phyloP scores from a whole-genome alignment of 2,113 vertebrate species.

The Aplodontia rufa region DNA sequence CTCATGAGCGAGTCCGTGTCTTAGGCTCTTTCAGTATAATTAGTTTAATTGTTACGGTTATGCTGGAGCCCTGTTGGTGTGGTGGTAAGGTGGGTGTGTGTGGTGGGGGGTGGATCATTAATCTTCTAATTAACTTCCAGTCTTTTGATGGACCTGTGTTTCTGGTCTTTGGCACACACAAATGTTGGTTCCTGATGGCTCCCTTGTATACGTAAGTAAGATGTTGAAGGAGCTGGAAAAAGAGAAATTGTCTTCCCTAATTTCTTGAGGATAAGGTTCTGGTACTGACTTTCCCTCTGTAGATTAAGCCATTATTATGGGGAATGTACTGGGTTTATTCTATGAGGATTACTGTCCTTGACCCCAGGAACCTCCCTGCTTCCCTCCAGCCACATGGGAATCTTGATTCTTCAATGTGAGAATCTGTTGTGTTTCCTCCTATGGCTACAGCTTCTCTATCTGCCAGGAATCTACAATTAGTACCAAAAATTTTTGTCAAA shows the following conservation, averaged over 20 bases:
- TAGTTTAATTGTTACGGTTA: neutral
- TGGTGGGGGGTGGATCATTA: neutral
- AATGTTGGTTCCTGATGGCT: neutral
- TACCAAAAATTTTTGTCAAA: neutral
- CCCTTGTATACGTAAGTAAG: neutral
- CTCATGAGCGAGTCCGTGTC: neutral
- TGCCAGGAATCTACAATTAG: neutral
- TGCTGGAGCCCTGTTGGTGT: neutral
- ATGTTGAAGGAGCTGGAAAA: neutral
- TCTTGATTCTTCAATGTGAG: neutral
- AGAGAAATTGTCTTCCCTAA: neutral
- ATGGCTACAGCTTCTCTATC: neutral
- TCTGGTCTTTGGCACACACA: neutral
- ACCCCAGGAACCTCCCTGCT: neutral
- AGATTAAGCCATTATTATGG: neutral
- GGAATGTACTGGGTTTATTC: neutral
- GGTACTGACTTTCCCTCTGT: neutral
- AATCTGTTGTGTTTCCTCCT: neutral
- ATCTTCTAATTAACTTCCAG: neutral
- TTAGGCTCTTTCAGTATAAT: neutral
- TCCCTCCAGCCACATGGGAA: neutral
- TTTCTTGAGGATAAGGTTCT: neutral
- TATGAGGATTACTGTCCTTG: neutral
- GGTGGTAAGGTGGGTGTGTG: neutral
- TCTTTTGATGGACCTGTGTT: neutral